Base-by-base conservation (phyloP, 2,888 invertebrate genomes). In the Eristalis arbustorum region DNA sequence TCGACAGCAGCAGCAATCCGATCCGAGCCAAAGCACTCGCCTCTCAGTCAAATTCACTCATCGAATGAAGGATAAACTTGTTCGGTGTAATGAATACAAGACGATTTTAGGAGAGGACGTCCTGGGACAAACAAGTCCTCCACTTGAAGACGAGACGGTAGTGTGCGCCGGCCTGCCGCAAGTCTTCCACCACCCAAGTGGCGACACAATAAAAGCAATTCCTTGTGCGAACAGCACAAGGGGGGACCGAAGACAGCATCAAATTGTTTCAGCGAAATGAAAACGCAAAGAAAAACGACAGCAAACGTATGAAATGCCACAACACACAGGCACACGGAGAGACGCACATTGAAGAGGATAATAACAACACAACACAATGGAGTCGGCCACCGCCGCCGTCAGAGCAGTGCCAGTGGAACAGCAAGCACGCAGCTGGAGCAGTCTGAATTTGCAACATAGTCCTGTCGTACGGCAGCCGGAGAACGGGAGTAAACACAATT, bases 1-100 rank as follows among this genome's bases (percentile, higher is more conserved):
- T 18, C 49, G 3, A 25, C 49, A 23, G 56, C 64, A 66, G 34
- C 69, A 56, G 13, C 28, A 10, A 18, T 61, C 49, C 18, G 40
- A 67, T 31, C 23, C n/a, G 37, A 69, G 11, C 57, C 49, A 18
- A 34, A 75, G 73, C 25, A 72, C 63, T 87, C 61, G 18, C 18
- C 49, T n/a, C 61, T 71, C 56, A 79, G 87, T 82, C 69, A 87
- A 82, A 83, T 76, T 83, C 78, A 87, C 83, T 76, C 75, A 75
- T 87, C 83, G 74, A 83, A 71, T 83, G 75, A 74, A 77, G 82
- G 83, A 87, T 87, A 87, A 83, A 79, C 83, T 87, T 87, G 87
- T 87, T 87, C 75, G 78, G 63, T 78, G 87, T 87, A 87, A 87
- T 87, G 87, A 87, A 87, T 87, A 87, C 83, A 83, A 83, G 87